Percentiles rank a stretch among this genome's conserved stretches.
Conservation (phyloP, 2,113 vertebrate genomes). For the Callopanchax toddi region DNA sequence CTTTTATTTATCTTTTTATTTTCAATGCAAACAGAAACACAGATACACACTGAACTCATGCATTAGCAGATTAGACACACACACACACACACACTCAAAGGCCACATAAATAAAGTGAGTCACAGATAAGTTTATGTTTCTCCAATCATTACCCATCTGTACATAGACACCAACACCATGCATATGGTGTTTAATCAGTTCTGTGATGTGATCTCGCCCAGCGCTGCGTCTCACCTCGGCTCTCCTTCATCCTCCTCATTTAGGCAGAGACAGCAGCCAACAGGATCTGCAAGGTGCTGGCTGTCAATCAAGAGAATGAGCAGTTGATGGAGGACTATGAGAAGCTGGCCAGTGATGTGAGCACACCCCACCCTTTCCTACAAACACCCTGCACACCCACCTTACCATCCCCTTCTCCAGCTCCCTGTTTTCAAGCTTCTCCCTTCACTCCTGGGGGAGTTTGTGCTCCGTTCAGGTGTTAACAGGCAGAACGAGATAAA, state of each 20-base stretch:
- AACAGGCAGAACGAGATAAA: background rate
- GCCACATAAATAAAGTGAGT: no score
- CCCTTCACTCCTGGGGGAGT: slow-evolving; percentile 27
- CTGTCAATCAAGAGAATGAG: slow-evolving; percentile 99
- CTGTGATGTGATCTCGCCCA: no score
- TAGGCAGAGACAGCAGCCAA: slow-evolving; percentile 99
- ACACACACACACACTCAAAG: no score
- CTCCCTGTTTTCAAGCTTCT: background rate
- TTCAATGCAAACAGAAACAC: background rate
- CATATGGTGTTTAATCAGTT: no score
- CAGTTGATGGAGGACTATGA: slow-evolving; percentile 99
- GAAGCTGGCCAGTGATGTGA: slow-evolving; percentile 98
- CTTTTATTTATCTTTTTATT: background rate
- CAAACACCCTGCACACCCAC: slow-evolving; percentile 21
- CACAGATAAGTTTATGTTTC: no score
- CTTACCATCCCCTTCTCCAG: background rate
- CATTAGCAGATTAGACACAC: no score
- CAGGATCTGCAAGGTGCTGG: slow-evolving; percentile 99
- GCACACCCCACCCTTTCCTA: slow-evolving; percentile 69
- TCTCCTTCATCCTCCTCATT: slow-evolving; percentile 45
- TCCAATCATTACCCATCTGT: no score
- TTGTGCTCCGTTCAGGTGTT: slow-evolving; percentile 44
- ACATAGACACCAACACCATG: no score
- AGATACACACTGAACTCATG: no score
- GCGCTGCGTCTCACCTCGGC: slow-evolving; percentile 43